Percentiles rank a stretch among this genome's conserved stretches.
phyloP scores from a whole-genome alignment of 2,113 vertebrate species.

The Phyllostomus discolor region DNA sequence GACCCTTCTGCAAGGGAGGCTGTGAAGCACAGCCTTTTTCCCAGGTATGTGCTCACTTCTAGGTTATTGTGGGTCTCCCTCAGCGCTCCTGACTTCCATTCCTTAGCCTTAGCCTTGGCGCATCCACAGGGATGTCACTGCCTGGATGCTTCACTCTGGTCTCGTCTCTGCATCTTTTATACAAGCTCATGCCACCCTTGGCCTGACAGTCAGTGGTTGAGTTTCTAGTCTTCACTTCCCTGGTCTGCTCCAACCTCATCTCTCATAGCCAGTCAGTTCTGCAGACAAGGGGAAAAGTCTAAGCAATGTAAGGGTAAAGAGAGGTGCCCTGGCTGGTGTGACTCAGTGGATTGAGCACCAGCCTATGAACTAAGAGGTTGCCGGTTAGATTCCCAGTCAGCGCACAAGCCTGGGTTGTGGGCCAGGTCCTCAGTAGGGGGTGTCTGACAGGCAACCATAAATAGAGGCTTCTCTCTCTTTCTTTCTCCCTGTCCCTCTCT shows the following conservation, averaged over 20 bases:
- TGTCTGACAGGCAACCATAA: no score
- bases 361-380: no score
- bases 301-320: background rate
- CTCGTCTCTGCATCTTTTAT: background rate
- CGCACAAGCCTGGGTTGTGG: no score
- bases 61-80: background rate
- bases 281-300: background rate
- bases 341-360: no score
- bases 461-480: no score
- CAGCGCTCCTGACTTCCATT: background rate
- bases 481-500: no score
- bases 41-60: background rate
- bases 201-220: background rate
- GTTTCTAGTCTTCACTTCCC: background rate
- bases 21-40: background rate
- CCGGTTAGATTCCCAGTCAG: no score
- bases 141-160: background rate
- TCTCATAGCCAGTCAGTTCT: background rate
- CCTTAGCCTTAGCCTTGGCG: background rate
- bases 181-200: background rate
- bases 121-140: background rate
- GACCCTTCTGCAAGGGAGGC: background rate
- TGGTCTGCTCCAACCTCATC: background rate
- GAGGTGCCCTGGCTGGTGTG: background rate
- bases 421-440: no score